A percentile compares a stretch with the other conserved stretches of the same genome.
phyloP scores from a whole-genome alignment of 2,797 vertebrate genomes.

The Brachyalestes nurse region DNA sequence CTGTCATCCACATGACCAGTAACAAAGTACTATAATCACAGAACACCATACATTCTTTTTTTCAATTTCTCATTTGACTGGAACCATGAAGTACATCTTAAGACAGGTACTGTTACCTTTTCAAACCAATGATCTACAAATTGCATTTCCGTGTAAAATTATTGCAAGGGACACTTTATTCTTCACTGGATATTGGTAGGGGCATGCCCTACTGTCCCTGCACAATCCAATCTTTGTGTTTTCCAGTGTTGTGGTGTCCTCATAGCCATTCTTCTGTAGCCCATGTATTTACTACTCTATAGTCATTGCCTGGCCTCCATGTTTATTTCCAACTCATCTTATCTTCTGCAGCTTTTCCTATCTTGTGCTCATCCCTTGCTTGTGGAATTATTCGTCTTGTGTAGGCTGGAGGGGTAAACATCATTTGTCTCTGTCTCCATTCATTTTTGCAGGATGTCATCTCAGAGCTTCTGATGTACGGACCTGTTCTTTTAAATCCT shows the following conservation, averaged over 20 bases:
- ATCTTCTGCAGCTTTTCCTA: background rate
- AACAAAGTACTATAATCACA: no score
- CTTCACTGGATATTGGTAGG: no score
- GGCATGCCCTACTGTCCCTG: no score
- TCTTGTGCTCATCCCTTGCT: background rate
- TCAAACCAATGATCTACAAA: no score
- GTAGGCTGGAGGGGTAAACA: background rate
- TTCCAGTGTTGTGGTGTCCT: background rate
- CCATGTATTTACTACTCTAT: background rate
- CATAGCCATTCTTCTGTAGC: background rate
- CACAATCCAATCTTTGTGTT: no score
- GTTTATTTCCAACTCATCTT: background rate
- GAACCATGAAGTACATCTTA: no score
- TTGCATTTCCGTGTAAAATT: no score
- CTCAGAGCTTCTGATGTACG: background rate
- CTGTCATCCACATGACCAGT: no score
- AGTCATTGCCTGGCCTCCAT: background rate
- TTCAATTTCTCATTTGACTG: no score
- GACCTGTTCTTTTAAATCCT: background rate
- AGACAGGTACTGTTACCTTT: no score
- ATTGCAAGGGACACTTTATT: no score
- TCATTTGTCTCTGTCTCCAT: slow-evolving; percentile 10
- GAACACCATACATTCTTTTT: no score
- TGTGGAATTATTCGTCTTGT: background rate
- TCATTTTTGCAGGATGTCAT: background rate